Evolutionary conservation across 2,113 vertebrate genomes (phyloP), one percentile per base, ranked within the genome.

Genomic region (Monopterus albus): DNA sequence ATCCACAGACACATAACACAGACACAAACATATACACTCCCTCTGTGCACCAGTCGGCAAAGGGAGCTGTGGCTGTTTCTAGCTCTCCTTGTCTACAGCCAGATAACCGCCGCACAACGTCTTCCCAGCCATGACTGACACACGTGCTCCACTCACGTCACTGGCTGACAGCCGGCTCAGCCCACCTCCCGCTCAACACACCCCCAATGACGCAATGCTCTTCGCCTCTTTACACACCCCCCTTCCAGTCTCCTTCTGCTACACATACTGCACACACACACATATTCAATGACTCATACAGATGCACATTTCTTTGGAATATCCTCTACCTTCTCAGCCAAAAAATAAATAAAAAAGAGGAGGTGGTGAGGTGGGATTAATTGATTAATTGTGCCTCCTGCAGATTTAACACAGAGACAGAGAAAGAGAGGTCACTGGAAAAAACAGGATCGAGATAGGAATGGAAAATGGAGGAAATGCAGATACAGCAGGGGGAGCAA

Each of bases 111-210:
- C 72, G 66, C 66, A 71, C 70, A 76, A 61, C 64, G 59, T 87
- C 91, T 84, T 88, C 75, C 80, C 81, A 92, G 91, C 88, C 92
- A 84, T 85, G 82, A 77, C 88, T 49, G 12, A 72, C 77, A 84
- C 95, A 95, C 93, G 93, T 96, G 95, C 89, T 92, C 70, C 86
- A 75, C 91, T 88, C 78, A 84, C 82, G 84, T 87, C 87, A 84
- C 82, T 95, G 95, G 96, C 81, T 95, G 95, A 93, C 94, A 94
- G 72, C 0, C 81, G 86, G 89, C 90, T 82, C 81, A 56, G 87
- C 92, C 93, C 88, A 83, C 82, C 86, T 69, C 87, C 91, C 2
- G 31, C 58, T 72, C 84, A 64, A 91, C 89, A 91, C 91, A 91
- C 91, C 89, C 87, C 89, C 91, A 45, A 84, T 92, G 91, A 92